phyloP scores from a whole-genome alignment of 2,113 vertebrate species.

The Mesocricetus auratus region DNA sequence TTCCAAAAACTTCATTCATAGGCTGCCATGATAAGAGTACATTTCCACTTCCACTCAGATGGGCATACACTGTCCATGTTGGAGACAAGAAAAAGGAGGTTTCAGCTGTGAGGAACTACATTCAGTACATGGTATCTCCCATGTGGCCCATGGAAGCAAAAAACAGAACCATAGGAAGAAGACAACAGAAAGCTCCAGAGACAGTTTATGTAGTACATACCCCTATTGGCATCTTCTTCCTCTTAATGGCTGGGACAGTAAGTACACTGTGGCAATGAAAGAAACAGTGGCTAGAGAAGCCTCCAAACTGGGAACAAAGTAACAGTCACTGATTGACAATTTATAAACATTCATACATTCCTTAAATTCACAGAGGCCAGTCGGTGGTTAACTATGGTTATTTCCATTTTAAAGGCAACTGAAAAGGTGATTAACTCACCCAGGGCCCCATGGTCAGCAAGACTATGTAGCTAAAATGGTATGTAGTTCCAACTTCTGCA shows the following conservation, averaged over 20 bases:
- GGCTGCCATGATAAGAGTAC: background rate
- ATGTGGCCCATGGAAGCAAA: background rate
- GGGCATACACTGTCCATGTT: background rate
- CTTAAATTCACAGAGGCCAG: background rate
- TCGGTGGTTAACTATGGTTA: background rate
- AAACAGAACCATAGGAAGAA: background rate
- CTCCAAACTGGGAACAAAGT: background rate
- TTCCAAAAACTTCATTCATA: constrained; percentile 2
- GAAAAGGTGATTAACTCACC: background rate
- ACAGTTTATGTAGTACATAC: background rate
- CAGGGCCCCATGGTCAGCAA: background rate
- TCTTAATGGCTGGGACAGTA: background rate
- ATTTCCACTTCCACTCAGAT: background rate
- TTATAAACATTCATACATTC: background rate
- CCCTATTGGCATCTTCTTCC: background rate
- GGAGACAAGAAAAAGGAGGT: background rate
- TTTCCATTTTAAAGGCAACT: constrained; percentile 28
- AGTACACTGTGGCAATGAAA: background rate
- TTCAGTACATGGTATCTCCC: background rate
- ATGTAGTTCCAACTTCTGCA: background rate
- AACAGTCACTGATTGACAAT: background rate
- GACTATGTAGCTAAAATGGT: background rate
- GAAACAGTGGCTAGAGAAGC: background rate
- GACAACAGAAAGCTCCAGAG: background rate
- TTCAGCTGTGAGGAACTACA: background rate